Conservation (phyloP, 2,888 invertebrate genomes). For the Drosophila picticornis region DNA sequence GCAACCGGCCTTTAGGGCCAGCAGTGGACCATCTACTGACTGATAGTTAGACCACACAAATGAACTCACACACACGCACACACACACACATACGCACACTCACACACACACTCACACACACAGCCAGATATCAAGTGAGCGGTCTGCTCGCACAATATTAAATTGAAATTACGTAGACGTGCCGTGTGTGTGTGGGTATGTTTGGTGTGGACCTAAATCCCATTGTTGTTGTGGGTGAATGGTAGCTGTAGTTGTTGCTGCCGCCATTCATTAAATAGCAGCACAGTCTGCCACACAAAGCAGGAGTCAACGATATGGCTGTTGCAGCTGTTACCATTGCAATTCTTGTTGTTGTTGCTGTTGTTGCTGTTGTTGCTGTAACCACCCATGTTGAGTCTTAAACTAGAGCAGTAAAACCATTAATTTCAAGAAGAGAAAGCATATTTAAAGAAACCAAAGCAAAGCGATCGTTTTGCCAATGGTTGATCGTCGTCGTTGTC, state of each 20-base stretch:
- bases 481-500: slow-evolving; percentile 25
- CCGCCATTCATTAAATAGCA: slow-evolving; percentile 4
- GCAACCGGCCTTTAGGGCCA: slow-evolving; percentile 24
- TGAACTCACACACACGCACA: slow-evolving; percentile 42
- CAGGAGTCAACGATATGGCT: not conserved
- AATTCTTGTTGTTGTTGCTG: slow-evolving; percentile 8
- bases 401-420: slow-evolving; percentile 16
- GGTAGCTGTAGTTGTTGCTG: not conserved
- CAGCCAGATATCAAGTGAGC: slow-evolving; percentile 22
- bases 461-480: slow-evolving; percentile 12
- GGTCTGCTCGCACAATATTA: slow-evolving; percentile 62
- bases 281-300: not conserved
- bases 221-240: not conserved
- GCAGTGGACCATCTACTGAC: slow-evolving; percentile 22
- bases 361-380: slow-evolving; percentile 6
- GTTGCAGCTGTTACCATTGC: slow-evolving; percentile 2
- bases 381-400: slow-evolving; percentile 12
- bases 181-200: slow-evolving; percentile 5
- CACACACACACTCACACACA: slow-evolving; percentile 28
- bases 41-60: slow-evolving; percentile 58
- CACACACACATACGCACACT: not conserved
- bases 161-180: slow-evolving; percentile 73
- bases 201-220: slow-evolving; percentile 4
- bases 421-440: slow-evolving; percentile 1
- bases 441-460: slow-evolving; percentile 1